These are phyloP conservation scores for Telmatherina bonti DNA, from an alignment of 2,797 vertebrate species.

Conservation along the genomic window DNA sequence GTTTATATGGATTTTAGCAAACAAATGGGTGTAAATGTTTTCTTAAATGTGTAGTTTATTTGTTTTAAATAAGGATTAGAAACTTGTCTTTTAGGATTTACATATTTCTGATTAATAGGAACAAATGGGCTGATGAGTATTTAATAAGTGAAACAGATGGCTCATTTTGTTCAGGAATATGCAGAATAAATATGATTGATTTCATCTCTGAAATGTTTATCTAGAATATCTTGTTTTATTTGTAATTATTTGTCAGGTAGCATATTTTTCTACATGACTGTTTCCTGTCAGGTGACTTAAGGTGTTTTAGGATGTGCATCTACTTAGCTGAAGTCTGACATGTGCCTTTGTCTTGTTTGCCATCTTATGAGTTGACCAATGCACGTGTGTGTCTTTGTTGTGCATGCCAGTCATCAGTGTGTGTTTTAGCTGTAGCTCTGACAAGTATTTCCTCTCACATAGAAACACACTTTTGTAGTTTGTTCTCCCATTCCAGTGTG, in stretches of 20 bases:
- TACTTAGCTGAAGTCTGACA: constrained; percentile 40
- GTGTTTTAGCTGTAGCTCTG: constrained; percentile 9
- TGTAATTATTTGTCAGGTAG: not conserved
- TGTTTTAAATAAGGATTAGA: too few species aligned
- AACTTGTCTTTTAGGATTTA: not conserved
- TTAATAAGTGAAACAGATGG: not conserved
- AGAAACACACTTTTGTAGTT: constrained; percentile 39
- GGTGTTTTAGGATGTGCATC: constrained; percentile 6
- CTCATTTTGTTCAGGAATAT: not conserved
- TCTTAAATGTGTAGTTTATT: too few species aligned
- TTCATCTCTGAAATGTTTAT: not conserved
- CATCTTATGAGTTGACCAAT: constrained; percentile 11
- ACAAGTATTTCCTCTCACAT: constrained; percentile 11
- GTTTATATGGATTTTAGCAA: too few species aligned
- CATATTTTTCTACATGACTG: constrained; percentile 18
- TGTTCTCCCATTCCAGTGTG: constrained; percentile 59
- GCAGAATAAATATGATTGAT: not conserved
- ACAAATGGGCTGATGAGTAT: not conserved
- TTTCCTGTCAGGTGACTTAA: constrained; percentile 10
- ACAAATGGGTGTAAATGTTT: too few species aligned
- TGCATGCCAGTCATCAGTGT: constrained; percentile 36
- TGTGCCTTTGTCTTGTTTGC: constrained; percentile 24
- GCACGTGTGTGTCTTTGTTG: constrained; percentile 37
- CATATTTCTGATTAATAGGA: not conserved
- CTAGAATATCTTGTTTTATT: not conserved